Evolutionary conservation across 2,888 invertebrate genomes (phyloP), one percentile per base, ranked within the genome.

Genomic region (Diabrotica balteata): DNA sequence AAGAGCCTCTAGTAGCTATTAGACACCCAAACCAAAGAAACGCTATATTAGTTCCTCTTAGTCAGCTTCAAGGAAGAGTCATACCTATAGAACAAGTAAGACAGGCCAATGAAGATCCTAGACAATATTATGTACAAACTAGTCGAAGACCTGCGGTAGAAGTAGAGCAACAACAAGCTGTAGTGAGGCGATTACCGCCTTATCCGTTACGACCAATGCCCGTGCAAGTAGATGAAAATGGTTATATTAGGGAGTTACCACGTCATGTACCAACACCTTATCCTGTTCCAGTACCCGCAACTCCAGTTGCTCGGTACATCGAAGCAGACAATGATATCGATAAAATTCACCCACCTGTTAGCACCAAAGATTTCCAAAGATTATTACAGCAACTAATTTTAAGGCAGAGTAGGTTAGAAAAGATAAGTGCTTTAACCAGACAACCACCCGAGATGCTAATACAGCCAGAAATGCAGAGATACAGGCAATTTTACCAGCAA

Each of bases 341-440:
- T 67, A 86, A 87, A 3, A 90, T 90, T 54, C 86, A 89, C 58
- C 88, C 91, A 8, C 92, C 92, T 7, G 88, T 92, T 3, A 91
- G 91, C 77, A 89, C 91, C 2, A 87, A 88, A 76, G 92, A 92
- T 78, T 88, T 92, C 69, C 90, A 91, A 77, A 86, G 89, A 58
- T 82, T 92, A 51, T 83, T 92, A 7, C 89, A 91, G 71, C 87
- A 90, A 79, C 83, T 92, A 65, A 87, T 92, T 49, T 79, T 88
- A 45, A 84, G 91, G 59, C 91, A 92, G 81, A 88, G 86, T 74
- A 84, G 87, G 54, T 77, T 90, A 72, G 89, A 89, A 80, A 84
- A 85, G 52, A 80, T 88, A 17, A 88, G 87, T 85, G 87, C 76
- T 3, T 67, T 84, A 43, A 80, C 86, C 4, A 73, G 72, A 51